Evolutionary conservation across 2,797 vertebrate species (phyloP), one percentile per base, ranked within the genome.

Genomic region (Xenopus petersii): DNA sequence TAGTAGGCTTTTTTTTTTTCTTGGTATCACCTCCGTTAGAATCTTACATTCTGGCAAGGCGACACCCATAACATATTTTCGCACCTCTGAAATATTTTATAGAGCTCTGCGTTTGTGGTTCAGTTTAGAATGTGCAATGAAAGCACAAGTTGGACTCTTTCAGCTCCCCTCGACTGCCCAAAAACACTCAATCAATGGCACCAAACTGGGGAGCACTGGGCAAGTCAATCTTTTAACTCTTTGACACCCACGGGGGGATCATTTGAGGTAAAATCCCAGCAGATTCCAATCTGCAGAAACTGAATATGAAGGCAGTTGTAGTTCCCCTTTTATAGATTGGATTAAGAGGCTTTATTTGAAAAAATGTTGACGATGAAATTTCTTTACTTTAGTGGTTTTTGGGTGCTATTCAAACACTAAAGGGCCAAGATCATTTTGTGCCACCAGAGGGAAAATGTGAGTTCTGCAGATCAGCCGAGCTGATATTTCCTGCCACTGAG

Each of bases 41-140:
- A 59, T 71, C 12, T 62, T 5, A 21, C 13, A 67, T 12, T 17
- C 42, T 65, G 15, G 48, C 64, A 71, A 75, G 79, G 75, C 70
- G 51, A 48, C 72, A 66, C 65, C 67, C 46, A 10, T 10, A 2
- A 9, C 68, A 17, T 56, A 64, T 80, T 80, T 83, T 79, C 74
- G 79, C 79, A 83, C 81, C 75, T 84, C 75, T 79, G 74, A 68
- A 82, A 55, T 71, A 68, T 81, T 70, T 71, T 70, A 51, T 42
- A 70, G 74, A 63, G 42, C 51, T 73, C 12, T 3, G 47, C 62
- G 72, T 2, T 65, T 24, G 59, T 64, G 81, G 75, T 80, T 21
- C 59, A 36, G n/a, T 16, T 12, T 56, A 79, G 51, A 70, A 70
- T 0, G 1, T 48, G 58, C 69, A 61, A 68, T 55, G 61, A 2